A percentile compares a stretch with the other conserved stretches of the same genome.
Evolutionary conservation across 2,113 vertebrate genomes (phyloP).

Genomic region (Cyphomyrus discorhynchus): DNA sequence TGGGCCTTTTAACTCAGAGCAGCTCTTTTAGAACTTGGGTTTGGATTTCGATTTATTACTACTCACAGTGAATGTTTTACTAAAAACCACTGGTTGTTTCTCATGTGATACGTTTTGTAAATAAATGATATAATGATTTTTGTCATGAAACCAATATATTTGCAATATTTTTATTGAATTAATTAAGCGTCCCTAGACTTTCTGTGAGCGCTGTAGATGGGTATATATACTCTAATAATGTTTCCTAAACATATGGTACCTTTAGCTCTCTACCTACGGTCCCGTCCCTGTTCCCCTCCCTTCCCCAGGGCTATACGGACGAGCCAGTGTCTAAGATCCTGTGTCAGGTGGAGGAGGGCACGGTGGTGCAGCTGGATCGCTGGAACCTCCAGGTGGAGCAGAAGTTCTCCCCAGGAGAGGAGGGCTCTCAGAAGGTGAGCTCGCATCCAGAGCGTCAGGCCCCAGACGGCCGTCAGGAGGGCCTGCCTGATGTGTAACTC

Average conservation of each 20-base stretch:
- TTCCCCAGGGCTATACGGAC: constrained; percentile 84
- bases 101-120: background rate
- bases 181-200: background rate
- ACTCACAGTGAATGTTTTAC: background rate
- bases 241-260: background rate
- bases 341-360: constrained; percentile 91
- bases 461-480: background rate
- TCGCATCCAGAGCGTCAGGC: constrained; percentile 9
- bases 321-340: constrained; percentile 95
- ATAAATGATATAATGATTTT: background rate
- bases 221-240: background rate
- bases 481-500: background rate
- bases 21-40: background rate
- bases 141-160: background rate
- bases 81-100: background rate
- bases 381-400: constrained; percentile 88
- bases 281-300: background rate
- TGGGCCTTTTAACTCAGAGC: background rate
- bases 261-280: background rate
- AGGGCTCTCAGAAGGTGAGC: constrained; percentile 73
- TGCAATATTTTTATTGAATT: background rate
- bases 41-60: background rate
- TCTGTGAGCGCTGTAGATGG: background rate
- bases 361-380: constrained; percentile 91
- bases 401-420: constrained; percentile 65